Percentiles rank a stretch among this genome's conserved stretches.
Evolutionary conservation across 2,797 vertebrate species (phyloP).

Genomic region (Rousettus madagascariensis): DNA sequence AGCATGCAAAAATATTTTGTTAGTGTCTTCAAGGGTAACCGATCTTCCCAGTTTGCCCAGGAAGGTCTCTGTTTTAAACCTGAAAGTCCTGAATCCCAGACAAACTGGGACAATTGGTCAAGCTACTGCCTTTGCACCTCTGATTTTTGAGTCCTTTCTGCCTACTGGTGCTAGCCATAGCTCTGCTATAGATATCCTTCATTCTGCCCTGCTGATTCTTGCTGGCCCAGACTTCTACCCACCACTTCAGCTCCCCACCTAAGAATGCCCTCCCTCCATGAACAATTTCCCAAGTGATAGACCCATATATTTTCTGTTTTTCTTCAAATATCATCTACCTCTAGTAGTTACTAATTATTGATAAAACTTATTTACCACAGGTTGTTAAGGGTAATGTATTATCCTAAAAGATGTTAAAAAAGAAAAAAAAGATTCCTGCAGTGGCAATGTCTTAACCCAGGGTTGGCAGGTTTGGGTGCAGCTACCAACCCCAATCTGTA

Average conservation of each 20-base stretch:
- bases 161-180: no score
- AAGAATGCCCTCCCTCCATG: not conserved
- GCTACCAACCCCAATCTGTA: not conserved
- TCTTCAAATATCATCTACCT: not conserved
- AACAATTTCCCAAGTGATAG: not conserved
- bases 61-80: not conserved
- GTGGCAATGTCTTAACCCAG: not conserved
- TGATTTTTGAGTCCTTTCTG: not conserved
- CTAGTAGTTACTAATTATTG: not conserved
- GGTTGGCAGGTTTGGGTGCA: not conserved
- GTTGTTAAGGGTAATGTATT: not conserved
- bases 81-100: not conserved
- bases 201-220: not conserved
- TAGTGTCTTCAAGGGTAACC: not conserved
- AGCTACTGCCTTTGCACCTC: not conserved
- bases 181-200: not conserved
- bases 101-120: not conserved
- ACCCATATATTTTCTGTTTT: not conserved
- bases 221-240: not conserved
- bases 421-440: not conserved
- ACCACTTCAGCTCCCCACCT: not conserved
- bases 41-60: not conserved
- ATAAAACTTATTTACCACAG: not conserved
- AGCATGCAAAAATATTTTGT: not conserved
- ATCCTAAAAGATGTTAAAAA: not conserved